Conservation (phyloP, 2,797 vertebrate genomes). For the Enteromius unitaeniatus region DNA sequence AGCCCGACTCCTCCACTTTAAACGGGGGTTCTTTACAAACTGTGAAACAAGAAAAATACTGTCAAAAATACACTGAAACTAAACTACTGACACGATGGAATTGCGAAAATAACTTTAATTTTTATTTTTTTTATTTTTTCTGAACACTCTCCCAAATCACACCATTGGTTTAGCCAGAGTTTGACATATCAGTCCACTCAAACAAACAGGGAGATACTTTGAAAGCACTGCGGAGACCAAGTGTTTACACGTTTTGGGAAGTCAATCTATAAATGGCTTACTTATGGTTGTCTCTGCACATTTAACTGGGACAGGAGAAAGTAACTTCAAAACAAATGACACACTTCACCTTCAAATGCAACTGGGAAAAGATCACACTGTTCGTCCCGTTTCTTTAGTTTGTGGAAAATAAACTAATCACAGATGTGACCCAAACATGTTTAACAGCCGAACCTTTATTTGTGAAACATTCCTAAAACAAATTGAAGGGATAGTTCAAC, state of each 20-base stretch:
- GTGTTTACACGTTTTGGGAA: not conserved
- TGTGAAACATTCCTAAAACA: not conserved
- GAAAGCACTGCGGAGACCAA: not conserved
- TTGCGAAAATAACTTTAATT: not conserved
- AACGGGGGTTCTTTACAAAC: conserved; percentile 99
- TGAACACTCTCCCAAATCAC: not conserved
- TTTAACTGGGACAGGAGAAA: not conserved
- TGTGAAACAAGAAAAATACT: conserved; percentile 63
- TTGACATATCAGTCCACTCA: conserved; percentile 17
- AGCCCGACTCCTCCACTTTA: conserved; percentile 98
- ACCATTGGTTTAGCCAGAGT: not conserved
- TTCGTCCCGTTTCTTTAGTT: not conserved
- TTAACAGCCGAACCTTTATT: not conserved
- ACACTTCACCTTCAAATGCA: not conserved
- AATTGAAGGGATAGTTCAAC: not conserved
- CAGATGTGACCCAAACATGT: not conserved
- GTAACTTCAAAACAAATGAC: not conserved
- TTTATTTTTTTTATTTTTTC: not conserved
- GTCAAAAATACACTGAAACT: not conserved
- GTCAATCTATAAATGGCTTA: not conserved
- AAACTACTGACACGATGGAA: not conserved
- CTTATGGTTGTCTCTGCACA: conserved; percentile 5
- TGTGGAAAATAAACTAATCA: not conserved
- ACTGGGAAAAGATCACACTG: not conserved
- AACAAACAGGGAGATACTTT: conserved; percentile 16